These are phyloP conservation scores for Brachyptera putata DNA, from an alignment of 2,888 invertebrate genomes.

Conservation along the genomic window DNA sequence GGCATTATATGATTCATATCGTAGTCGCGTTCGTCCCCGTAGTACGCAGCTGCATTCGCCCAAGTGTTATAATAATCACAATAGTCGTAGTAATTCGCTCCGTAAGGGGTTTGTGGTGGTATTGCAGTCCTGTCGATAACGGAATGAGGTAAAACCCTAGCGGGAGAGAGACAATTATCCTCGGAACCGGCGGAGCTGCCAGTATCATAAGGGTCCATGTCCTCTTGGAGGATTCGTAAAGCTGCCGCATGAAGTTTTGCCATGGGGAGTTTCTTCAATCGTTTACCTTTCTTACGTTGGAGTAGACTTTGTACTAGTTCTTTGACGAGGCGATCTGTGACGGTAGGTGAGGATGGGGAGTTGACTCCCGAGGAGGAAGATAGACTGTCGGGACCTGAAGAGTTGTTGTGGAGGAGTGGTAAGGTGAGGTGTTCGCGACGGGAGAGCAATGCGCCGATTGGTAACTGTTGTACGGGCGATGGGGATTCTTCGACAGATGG, in stretches of 20 bases:
- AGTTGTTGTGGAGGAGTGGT: slow-evolving; percentile 47
- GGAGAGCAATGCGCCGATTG: slow-evolving; percentile 31
- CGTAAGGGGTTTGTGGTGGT: slow-evolving; percentile 48
- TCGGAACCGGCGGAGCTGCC: slow-evolving; percentile 46
- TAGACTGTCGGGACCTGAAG: slow-evolving; percentile 50
- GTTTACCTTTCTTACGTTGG: slow-evolving; percentile 51
- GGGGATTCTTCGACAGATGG: slow-evolving; percentile 34
- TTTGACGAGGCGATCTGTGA: slow-evolving; percentile 53
- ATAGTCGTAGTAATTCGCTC: slow-evolving; percentile 49
- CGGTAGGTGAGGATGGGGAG: slow-evolving; percentile 47
- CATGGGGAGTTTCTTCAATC: slow-evolving; percentile 52
- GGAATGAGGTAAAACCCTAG: slow-evolving; percentile 24
- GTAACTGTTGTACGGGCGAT: slow-evolving; percentile 22
- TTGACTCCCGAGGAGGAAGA: slow-evolving; percentile 51
- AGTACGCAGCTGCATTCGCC: slow-evolving; percentile 42
- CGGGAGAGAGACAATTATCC: slow-evolving; percentile 41
- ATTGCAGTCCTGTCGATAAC: slow-evolving; percentile 48
- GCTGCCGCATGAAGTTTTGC: slow-evolving; percentile 57
- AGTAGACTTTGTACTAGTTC: slow-evolving; percentile 57
- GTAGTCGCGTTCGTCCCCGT: slow-evolving; percentile 36
- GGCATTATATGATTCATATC: slow-evolving; percentile 52
- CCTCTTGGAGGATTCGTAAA: slow-evolving; percentile 54
- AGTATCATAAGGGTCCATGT: slow-evolving; percentile 48
- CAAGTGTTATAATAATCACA: slow-evolving; percentile 54
- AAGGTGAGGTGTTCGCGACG: slow-evolving; percentile 52